Base-by-base conservation (phyloP, 1,140 invertebrate genomes). In the Piezodorus guildinii region DNA sequence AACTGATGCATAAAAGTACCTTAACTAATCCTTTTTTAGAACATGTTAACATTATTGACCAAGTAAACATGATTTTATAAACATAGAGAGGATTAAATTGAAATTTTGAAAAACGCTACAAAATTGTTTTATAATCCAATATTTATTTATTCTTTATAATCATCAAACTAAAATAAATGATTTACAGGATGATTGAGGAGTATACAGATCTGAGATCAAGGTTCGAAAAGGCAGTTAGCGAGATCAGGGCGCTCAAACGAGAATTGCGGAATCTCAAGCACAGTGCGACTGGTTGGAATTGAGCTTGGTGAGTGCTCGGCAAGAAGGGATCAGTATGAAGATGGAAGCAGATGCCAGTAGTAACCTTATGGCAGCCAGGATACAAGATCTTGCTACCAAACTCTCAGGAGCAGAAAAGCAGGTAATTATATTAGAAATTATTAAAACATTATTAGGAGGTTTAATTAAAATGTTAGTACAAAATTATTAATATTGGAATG, bases 301-400 rank as follows among this genome's bases (percentile, higher is more conserved):
- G 25, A 81, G 83, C 25, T 83, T 87, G 68, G 80, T 87, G 64
- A 83, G 83, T 39, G 75, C 90, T 43, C 82, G 83, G 58, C 85
- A 88, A 71, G 86, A 89, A 70, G 76, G 86, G 66, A 82, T 85
- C 65, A 72, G 83, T 5, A 74, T 81, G 49, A 83, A 85, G 67
- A 80, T 85, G 66, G 82, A 85, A 63, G 83, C 87, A 69, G 79
- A 85, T 62, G 82, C 85, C 0, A 87, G 91, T 73, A 79, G 87
- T 21, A 81, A 83, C 54, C 74, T 92, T 63, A 88, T 92, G 86
- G 87, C 85, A 1, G 84, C 83, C n/a, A 79, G 89, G 27, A 85
- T 93, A 46, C 83, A 91, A 71, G 90, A 94, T 73, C 73, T 93
- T 43, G 92, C 90, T 0, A 80, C 81, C 39, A 94, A 93, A 73